Conservation (phyloP, 2,797 vertebrate genomes). For the Cephalopachus bancanus region DNA sequence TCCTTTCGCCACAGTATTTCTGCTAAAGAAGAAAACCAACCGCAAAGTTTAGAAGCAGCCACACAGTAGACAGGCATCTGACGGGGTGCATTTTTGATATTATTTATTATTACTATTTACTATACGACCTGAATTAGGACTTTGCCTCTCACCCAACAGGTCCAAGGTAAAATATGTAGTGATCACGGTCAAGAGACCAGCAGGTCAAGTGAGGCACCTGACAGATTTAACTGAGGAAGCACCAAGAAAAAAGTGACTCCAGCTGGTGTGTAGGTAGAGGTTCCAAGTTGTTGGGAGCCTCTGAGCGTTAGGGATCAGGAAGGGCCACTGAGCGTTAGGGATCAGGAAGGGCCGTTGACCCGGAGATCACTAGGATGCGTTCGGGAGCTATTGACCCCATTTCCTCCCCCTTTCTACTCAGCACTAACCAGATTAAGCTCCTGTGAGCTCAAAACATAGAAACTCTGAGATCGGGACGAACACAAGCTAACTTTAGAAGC, state of each 20-base stretch:
- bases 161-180: not conserved
- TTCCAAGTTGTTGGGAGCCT: no score
- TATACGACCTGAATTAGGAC: not conserved
- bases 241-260: not conserved
- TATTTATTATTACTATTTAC: not conserved
- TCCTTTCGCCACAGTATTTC: not conserved
- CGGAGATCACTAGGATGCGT: no score
- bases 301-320: no score
- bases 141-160: constrained; percentile 18
- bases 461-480: no score
- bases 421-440: no score
- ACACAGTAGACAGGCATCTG: not conserved
- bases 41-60: not conserved
- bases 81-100: not conserved
- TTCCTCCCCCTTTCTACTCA: no score
- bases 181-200: constrained; percentile 12
- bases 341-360: no score
- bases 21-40: not conserved
- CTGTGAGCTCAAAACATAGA: no score
- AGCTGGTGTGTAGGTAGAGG: not conserved
- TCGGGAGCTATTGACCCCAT: no score
- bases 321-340: no score
- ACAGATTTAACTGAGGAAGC: not conserved
- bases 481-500: no score
- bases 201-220: not conserved